Conservation (phyloP, 53 echinoderm and acorn worm species). For the Crossaster papposus region DNA sequence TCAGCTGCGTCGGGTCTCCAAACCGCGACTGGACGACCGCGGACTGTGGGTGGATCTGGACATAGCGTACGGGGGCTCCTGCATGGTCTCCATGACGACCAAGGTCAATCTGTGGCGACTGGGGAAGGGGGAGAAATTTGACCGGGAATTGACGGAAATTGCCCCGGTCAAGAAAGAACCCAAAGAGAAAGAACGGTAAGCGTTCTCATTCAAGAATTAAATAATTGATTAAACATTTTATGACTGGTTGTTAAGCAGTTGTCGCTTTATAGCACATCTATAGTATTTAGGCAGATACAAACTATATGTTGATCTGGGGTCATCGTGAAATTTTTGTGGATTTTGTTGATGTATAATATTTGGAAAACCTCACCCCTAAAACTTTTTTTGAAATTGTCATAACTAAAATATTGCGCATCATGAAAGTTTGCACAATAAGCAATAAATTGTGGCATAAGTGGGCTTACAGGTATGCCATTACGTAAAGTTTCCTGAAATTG, state of each 20-base stretch:
- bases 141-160: slow-evolving; percentile 85
- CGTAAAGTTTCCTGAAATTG: neutral
- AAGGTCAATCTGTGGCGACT: slow-evolving; percentile 96
- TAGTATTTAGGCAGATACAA: too few relatives aligned
- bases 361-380: too few relatives aligned
- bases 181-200: slow-evolving; percentile 70
- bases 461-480: too few relatives aligned
- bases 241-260: neutral
- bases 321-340: too few relatives aligned
- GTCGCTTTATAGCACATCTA: too few relatives aligned
- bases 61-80: slow-evolving; percentile 87
- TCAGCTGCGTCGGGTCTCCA: slow-evolving; percentile 78
- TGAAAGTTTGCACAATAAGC: too few relatives aligned
- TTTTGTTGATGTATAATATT: too few relatives aligned
- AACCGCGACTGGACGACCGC: slow-evolving; percentile 71
- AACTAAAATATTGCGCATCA: too few relatives aligned
- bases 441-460: too few relatives aligned
- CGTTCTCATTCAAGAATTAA: neutral
- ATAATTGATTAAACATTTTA: neutral
- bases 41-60: slow-evolving; percentile 96
- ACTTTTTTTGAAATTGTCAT: too few relatives aligned
- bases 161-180: slow-evolving; percentile 66
- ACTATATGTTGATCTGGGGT: too few relatives aligned
- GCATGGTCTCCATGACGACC: slow-evolving; percentile 92
- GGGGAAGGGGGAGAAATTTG: slow-evolving; percentile 69